Percentiles rank a stretch among this genome's conserved stretches.
Conservation (phyloP, 2,113 vertebrate genomes). For the Peucedramus taeniatus region DNA sequence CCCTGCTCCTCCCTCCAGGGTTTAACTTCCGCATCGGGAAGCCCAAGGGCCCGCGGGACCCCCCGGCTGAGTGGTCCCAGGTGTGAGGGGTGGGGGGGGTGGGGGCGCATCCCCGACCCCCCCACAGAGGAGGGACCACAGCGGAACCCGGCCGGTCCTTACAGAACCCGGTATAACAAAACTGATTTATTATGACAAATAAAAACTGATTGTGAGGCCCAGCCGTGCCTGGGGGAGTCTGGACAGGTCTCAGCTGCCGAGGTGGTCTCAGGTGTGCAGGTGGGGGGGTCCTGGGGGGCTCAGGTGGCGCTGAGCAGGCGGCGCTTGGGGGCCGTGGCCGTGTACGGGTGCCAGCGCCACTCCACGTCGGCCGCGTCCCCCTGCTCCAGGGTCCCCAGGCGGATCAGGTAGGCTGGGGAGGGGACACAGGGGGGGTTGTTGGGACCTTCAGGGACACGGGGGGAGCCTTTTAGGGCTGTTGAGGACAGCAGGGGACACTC, state of each 20-base stretch:
- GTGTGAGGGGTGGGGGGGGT: too few species aligned
- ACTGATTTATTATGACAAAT: not conserved
- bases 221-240: not conserved
- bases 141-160: not conserved
- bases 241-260: not conserved
- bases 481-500: not conserved
- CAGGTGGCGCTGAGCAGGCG: not conserved
- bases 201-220: not conserved
- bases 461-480: fast-evolving
- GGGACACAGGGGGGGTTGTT: fast-evolving
- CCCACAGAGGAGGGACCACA: fast-evolving
- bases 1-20: not conserved
- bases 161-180: not conserved
- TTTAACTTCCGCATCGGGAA: not conserved
- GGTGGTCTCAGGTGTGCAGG: not conserved
- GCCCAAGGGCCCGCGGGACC: not conserved
- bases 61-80: not conserved
- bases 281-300: not conserved
- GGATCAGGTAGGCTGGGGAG: not conserved
- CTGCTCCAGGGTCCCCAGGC: not conserved
- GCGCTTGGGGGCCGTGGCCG: not conserved
- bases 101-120: too few species aligned
- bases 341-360: not conserved
- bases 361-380: not conserved
- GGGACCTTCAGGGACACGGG: not conserved